These are phyloP conservation scores for Spicauda simplicius DNA, from an alignment of 2,888 invertebrate species.

Conservation along the genomic window DNA sequence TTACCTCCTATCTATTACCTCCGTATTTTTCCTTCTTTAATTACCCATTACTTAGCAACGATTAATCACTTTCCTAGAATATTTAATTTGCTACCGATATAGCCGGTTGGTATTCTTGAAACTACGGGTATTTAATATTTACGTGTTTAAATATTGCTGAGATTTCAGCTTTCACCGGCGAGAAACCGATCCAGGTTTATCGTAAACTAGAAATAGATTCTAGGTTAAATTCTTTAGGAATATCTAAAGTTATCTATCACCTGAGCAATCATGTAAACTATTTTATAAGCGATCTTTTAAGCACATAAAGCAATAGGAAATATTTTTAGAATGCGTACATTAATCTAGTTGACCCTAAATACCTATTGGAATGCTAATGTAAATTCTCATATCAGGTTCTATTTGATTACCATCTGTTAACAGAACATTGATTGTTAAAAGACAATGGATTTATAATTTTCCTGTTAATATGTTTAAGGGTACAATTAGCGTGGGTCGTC, in stretches of 20 bases:
- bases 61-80: too few relatives aligned
- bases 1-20: neutral
- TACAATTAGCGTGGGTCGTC: too few relatives aligned
- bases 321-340: too few relatives aligned
- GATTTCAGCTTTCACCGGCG: constrained; percentile 10
- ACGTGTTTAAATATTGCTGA: constrained; percentile 3
- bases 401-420: too few relatives aligned
- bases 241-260: neutral
- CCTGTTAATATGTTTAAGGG: too few relatives aligned
- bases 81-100: too few relatives aligned
- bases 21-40: neutral
- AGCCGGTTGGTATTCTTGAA: neutral
- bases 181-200: constrained; percentile 12
- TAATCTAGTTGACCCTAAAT: too few relatives aligned
- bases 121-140: constrained; percentile 12
- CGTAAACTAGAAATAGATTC: constrained; percentile 1
- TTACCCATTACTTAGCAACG: neutral
- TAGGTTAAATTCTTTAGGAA: constrained; percentile 14
- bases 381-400: too few relatives aligned
- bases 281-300: neutral
- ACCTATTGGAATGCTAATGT: too few relatives aligned
- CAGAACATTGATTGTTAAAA: too few relatives aligned
- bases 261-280: neutral
- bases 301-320: neutral
- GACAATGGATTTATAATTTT: too few relatives aligned